These are phyloP conservation scores for Physella acuta DNA, from an alignment of 1,140 invertebrate species.

Conservation along the genomic window DNA sequence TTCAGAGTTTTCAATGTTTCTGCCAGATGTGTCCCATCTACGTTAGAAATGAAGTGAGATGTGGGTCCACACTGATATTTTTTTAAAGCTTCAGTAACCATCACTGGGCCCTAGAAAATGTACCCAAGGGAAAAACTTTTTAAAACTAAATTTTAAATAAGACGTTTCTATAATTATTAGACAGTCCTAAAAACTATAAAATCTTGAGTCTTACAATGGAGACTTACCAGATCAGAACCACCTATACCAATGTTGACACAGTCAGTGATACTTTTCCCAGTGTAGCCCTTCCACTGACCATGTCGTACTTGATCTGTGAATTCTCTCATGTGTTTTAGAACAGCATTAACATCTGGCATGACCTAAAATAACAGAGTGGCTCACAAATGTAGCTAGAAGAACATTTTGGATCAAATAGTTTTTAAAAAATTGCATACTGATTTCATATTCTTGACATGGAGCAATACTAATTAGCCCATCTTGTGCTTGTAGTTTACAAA, in stretches of 20 bases:
- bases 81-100: constrained; percentile 98
- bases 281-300: constrained; percentile 83
- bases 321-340: constrained; percentile 91
- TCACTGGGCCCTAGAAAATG: constrained; percentile 80
- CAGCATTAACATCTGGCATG: constrained; percentile 88
- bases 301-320: constrained; percentile 72
- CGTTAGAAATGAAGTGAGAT: constrained; percentile 98
- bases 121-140: no score
- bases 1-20: constrained; percentile 88
- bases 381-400: no score
- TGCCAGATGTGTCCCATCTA: constrained; percentile 97
- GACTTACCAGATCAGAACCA: constrained; percentile 86
- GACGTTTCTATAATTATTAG: no score
- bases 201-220: no score
- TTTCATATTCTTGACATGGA: neutral
- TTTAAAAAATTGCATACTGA: neutral
- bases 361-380: constrained; percentile 67
- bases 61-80: constrained; percentile 82
- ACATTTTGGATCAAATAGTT: neutral
- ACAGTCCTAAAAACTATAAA: no score
- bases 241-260: constrained; percentile 99
- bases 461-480: neutral
- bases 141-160: no score
- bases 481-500: neutral
- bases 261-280: constrained; percentile 93